phyloP scores from a whole-genome alignment of 2,113 vertebrate genomes.

The Microcebus jonahi region DNA sequence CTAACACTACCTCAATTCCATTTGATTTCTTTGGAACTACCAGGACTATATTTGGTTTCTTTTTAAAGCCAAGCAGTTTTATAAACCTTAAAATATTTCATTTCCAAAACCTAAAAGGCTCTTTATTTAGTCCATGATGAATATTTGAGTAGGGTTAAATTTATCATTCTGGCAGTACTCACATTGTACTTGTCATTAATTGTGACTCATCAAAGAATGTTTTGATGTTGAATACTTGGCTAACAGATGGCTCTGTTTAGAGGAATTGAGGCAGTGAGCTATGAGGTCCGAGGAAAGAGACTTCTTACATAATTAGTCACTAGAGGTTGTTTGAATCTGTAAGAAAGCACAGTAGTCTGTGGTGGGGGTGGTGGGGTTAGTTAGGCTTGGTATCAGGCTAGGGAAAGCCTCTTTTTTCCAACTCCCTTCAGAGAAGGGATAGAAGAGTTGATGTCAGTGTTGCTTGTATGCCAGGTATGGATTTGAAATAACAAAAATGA shows the following conservation, averaged over 20 bases:
- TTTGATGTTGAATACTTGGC: slow-evolving; percentile 67
- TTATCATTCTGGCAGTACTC: slow-evolving; percentile 72
- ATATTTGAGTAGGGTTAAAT: slow-evolving; percentile 78
- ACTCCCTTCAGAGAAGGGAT: background rate
- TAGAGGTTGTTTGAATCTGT: background rate
- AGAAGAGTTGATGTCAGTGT: background rate
- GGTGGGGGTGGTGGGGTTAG: background rate
- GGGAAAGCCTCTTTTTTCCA: background rate
- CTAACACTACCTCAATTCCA: background rate
- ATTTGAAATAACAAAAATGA: background rate
- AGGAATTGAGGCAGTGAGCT: slow-evolving; percentile 35
- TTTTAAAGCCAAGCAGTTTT: slow-evolving; percentile 67
- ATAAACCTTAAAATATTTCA: slow-evolving; percentile 63
- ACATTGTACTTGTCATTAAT: slow-evolving; percentile 63
- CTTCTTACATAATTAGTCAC: slow-evolving; percentile 55
- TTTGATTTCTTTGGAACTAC: slow-evolving; percentile 56
- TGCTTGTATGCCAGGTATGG: background rate
- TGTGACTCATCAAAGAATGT: slow-evolving; percentile 75
- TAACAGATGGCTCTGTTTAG: slow-evolving; percentile 72
- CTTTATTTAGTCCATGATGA: slow-evolving; percentile 75
- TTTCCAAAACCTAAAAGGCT: slow-evolving; percentile 63
- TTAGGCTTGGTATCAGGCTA: background rate
- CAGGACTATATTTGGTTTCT: slow-evolving; percentile 34
- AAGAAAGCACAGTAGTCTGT: background rate
- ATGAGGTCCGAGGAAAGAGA: slow-evolving; percentile 37